Conservation (phyloP, 1,140 invertebrate genomes). For the Drosophila albomicans region DNA sequence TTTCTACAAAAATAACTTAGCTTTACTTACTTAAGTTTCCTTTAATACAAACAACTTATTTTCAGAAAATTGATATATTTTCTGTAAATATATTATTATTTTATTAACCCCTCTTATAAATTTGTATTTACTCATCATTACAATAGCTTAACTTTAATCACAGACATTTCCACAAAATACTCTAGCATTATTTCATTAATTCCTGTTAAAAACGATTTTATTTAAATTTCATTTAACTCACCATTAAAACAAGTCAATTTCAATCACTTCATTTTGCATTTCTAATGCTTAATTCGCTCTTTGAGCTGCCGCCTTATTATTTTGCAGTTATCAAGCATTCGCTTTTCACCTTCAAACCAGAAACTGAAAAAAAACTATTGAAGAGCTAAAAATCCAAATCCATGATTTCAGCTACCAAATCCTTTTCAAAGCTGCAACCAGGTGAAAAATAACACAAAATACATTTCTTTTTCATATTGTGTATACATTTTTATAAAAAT, state of each 20-base stretch:
- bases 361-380: constrained; percentile 28
- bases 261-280: not conserved
- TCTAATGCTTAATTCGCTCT: constrained; percentile 3
- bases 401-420: constrained; percentile 71
- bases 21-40: too few species aligned
- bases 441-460: constrained; percentile 75
- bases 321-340: constrained; percentile 30
- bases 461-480: constrained; percentile 37
- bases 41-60: too few species aligned
- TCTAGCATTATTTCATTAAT: too few species aligned
- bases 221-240: too few species aligned
- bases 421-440: constrained; percentile 77
- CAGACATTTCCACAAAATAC: too few species aligned
- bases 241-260: not conserved
- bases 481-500: constrained; percentile 51
- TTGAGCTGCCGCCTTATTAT: constrained; percentile 1
- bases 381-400: constrained; percentile 75
- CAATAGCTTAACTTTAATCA: too few species aligned
- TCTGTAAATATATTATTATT: too few species aligned
- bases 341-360: constrained; percentile 57
- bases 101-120: too few species aligned
- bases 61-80: too few species aligned
- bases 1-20: too few species aligned
- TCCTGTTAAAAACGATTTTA: too few species aligned
- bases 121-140: too few species aligned